Base-by-base conservation (phyloP, 2,797 vertebrate genomes). In the Poeciliopsis turneri region DNA sequence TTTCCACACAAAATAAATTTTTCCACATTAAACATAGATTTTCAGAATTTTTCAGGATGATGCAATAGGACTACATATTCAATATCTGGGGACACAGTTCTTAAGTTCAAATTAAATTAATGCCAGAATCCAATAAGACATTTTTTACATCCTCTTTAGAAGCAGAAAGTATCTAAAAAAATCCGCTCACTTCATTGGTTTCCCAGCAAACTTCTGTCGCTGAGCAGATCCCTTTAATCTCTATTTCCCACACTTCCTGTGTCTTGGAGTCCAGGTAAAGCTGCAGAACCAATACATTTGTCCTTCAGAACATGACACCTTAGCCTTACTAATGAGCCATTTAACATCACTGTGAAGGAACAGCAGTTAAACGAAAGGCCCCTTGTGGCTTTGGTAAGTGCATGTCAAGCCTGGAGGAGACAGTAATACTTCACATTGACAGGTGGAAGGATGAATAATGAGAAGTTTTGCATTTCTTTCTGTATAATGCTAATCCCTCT, bases 351-450 rank as follows among this genome's bases (percentile, higher is more conserved):
- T 46, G 87, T 76, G 86, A 89, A 85, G 85, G 84, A 92, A 86
- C 87, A 90, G 89, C 86, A 85, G 90, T 87, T 90, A 85, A 90
- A 92, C 49, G 70, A 88, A 84, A 85, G 87, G 85, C 83, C 91
- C 86, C 89, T 88, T 83, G 86, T 85, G 89, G 89, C 84, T 91
- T 91, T 84, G 84, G 90, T 82, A 84, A 86, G 87, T 89, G 89
- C 76, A 46, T 86, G 89, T 93, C 89, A 91, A 85, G 90, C 87
- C 86, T 78, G 88, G 82, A 78, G 82, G 83, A 91, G 87, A 89
- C 82, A 78, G 91, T 84, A 87, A 94, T 93, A 83, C 84, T 87
- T 95, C 92, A 94, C 87, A 85, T 78, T 94, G 95, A 93, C 93
- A 93, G 87, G 83, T 84, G 84, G 82, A 88, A 89, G 85, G 94